A percentile compares a stretch with the other conserved stretches of the same genome.
phyloP scores from a whole-genome alignment of 2,888 invertebrate genomes.

The Pyrrhia umbra region DNA sequence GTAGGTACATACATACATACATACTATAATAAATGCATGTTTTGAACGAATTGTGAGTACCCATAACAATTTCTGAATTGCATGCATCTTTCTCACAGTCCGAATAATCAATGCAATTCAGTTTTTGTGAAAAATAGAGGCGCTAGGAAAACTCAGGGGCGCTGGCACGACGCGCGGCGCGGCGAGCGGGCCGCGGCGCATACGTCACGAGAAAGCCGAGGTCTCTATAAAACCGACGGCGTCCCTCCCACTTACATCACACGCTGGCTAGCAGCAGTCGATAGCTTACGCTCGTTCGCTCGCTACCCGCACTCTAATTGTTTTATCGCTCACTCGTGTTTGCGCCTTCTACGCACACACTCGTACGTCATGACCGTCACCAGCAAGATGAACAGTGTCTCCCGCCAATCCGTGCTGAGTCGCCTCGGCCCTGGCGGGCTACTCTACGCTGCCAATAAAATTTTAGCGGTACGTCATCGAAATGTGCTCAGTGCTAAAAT shows the following conservation, averaged over 20 bases:
- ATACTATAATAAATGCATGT: neutral
- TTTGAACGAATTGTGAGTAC: neutral
- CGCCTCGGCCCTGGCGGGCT: slow-evolving; percentile 88
- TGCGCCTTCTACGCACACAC: slow-evolving; percentile 74
- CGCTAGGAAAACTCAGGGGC: slow-evolving; percentile 78
- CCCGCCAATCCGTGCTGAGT: slow-evolving; percentile 86
- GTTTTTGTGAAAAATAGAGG: slow-evolving; percentile 77
- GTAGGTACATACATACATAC: neutral
- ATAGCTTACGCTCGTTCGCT: slow-evolving; percentile 75
- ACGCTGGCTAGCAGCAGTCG: slow-evolving; percentile 82
- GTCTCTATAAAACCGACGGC: slow-evolving; percentile 84
- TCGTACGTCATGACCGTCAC: slow-evolving; percentile 86
- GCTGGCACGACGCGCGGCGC: slow-evolving; percentile 65
- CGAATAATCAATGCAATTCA: slow-evolving; percentile 74
- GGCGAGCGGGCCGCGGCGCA: slow-evolving; percentile 70
- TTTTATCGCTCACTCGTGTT: slow-evolving; percentile 78
- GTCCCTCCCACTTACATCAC: slow-evolving; percentile 85
- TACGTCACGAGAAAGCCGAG: slow-evolving; percentile 87
- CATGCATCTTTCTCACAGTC: slow-evolving; percentile 62
- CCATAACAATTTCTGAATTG: slow-evolving; percentile 14
- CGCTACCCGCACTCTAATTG: slow-evolving; percentile 74
- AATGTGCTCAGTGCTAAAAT: slow-evolving; percentile 69
- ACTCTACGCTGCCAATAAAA: slow-evolving; percentile 87
- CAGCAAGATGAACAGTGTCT: slow-evolving; percentile 89
- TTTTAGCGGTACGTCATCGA: slow-evolving; percentile 87